These are phyloP conservation scores for Leptura quadrifasciata DNA, from an alignment of 2,888 invertebrate genomes.

Conservation along the genomic window DNA sequence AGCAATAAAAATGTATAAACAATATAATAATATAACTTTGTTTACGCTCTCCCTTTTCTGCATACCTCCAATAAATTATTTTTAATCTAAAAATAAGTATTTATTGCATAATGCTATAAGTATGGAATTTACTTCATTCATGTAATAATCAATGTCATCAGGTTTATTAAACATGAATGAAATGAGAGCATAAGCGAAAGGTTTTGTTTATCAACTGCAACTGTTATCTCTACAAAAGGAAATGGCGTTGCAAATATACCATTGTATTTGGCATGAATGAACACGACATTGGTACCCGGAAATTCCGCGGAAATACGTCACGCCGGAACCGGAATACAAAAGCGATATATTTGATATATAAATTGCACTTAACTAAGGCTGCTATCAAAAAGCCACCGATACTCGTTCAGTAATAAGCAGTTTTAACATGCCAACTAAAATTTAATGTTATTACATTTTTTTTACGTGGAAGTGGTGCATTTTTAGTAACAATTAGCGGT, in stretches of 20 bases:
- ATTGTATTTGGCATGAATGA: slow-evolving; percentile 57
- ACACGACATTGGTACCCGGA: slow-evolving; percentile 61
- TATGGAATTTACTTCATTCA: slow-evolving; percentile 63
- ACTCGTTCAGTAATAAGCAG: slow-evolving; percentile 1
- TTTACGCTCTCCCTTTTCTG: slow-evolving; percentile 37
- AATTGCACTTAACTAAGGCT: slow-evolving; percentile 63
- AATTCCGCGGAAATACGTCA: slow-evolving; percentile 64
- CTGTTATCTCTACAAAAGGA: slow-evolving; percentile 43
- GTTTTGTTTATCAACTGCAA: slow-evolving; percentile 38
- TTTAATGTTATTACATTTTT: not conserved
- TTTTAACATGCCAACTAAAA: not conserved
- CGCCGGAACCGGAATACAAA: slow-evolving; percentile 65
- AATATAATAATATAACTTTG: slow-evolving; percentile 28
- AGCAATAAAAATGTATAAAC: slow-evolving; percentile 38
- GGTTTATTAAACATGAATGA: slow-evolving; percentile 64
- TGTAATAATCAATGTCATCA: slow-evolving; percentile 63
- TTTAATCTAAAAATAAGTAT: slow-evolving; percentile 57
- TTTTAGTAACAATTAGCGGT: not conserved
- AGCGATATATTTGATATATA: slow-evolving; percentile 61
- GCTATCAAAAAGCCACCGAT: slow-evolving; percentile 53
- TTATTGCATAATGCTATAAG: slow-evolving; percentile 55
- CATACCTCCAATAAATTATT: slow-evolving; percentile 26
- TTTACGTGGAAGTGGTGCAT: not conserved
- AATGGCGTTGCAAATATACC: slow-evolving; percentile 47
- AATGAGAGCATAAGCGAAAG: slow-evolving; percentile 51